Evolutionary conservation across 2,797 vertebrate species (phyloP), one percentile per base, ranked within the genome.

Genomic region (Dicrostonyx torquatus): DNA sequence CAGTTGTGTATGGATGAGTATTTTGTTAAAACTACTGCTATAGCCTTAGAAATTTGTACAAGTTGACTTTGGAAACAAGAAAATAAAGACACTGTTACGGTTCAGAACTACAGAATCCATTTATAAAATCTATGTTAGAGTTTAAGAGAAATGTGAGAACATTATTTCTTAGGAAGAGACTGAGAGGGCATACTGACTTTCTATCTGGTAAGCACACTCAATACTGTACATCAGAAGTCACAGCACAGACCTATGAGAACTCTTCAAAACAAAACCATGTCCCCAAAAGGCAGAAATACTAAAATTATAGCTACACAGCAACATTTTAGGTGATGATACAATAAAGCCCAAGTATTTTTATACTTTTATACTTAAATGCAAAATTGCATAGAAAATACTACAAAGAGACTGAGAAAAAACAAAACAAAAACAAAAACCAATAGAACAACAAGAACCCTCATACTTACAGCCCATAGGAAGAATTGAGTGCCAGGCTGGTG

Each of bases 391-490:
- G 10, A 68, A 50, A 92, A 87, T 40, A 45, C 26, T 40, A 83
- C 24, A 31, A 90, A 84, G 64, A 95, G 9, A 82, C 31, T 4
- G 5, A 89, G 50, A 37, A 89, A 62, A 85, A 87, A 87, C 70
- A 72, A 26, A 14, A 24, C 20, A 7, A 77, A 20, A 85, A 87
- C 87, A 72, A 76, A 26, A 14, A 2, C 11, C 5, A 79, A 60
- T 37, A 37, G 37, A 22, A 40, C 34, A 53, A 31, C 29, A 53
- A 66, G 6, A 37, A 29, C 1, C 58, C 31, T 89, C 64, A 91
- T 92, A 99, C 99, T 99, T 98, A 99, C 99, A 99, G 98, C 96
- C 99, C 99, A 3, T 99, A 99, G 0, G 99, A 99, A 76, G 99
- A 99, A 97, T 99, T 99, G 96, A 99, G 97, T 18, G 99, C 99